Evolutionary conservation across 2,797 vertebrate species (phyloP).

Genomic region (Nyctibius grandis): DNA sequence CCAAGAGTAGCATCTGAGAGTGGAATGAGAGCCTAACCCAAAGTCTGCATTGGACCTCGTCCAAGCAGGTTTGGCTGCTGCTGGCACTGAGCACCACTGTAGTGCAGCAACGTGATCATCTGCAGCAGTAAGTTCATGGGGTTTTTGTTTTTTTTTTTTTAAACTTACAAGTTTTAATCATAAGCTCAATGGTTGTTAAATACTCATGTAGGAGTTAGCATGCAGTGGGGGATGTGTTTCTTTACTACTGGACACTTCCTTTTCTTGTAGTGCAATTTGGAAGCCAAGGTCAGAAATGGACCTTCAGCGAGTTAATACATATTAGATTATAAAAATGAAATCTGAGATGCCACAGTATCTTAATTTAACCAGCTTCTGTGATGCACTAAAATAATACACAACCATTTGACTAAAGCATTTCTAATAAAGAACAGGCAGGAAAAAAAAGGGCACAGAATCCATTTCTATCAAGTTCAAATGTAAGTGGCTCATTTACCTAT

Average conservation of each 20-base stretch:
- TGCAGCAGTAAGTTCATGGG: background rate
- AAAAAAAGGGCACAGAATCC: background rate
- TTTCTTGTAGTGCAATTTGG: background rate
- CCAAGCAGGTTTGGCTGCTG: background rate
- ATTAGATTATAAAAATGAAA: background rate
- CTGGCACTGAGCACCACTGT: background rate
- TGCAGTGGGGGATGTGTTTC: background rate
- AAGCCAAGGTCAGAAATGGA: background rate
- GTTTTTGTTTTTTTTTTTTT: background rate
- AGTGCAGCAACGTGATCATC: background rate
- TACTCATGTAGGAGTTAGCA: rapidly evolving
- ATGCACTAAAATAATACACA: background rate
- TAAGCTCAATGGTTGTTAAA: background rate
- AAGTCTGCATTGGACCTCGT: background rate
- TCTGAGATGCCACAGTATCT: background rate
- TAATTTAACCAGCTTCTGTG: background rate
- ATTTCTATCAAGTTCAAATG: background rate
- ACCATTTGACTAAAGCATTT: background rate
- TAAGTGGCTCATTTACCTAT: background rate
- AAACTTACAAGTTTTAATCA: no score
- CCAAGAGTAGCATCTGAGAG: background rate
- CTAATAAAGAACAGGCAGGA: background rate
- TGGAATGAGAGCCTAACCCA: background rate
- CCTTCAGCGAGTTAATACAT: background rate
- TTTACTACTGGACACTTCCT: background rate